A percentile compares a stretch with the other conserved stretches of the same genome.
phyloP scores from a whole-genome alignment of 2,113 vertebrate species.

The Vulpes ferrilata region DNA sequence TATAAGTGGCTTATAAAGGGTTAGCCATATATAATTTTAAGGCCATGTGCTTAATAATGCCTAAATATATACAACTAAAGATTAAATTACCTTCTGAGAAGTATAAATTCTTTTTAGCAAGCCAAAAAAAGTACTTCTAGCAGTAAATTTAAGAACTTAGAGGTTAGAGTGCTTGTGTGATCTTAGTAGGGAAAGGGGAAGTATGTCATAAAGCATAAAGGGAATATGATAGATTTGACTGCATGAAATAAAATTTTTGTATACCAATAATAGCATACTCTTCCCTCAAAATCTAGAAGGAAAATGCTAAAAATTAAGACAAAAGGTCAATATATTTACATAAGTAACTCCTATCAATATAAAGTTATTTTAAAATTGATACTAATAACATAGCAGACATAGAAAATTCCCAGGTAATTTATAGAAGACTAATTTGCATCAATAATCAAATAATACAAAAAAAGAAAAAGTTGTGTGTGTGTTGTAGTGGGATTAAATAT shows the following conservation, averaged over 20 bases:
- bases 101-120: not conserved
- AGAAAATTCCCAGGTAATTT: not conserved
- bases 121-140: not conserved
- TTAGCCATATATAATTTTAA: not conserved
- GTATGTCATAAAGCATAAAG: slow-evolving; percentile 10
- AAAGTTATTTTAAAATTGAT: slow-evolving; percentile 20
- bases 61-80: not conserved
- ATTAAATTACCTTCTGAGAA: not conserved
- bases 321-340: not conserved
- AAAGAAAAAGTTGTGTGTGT: not conserved
- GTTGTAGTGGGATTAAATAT: not conserved
- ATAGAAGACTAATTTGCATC: not conserved
- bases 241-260: not conserved
- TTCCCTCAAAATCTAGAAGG: not conserved
- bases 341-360: not conserved
- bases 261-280: not conserved
- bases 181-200: not conserved
- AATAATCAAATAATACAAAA: not conserved
- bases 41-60: not conserved
- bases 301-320: not conserved
- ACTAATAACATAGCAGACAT: not conserved
- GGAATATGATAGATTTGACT: not conserved
- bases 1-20: not conserved
- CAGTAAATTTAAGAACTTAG: slow-evolving; percentile 5
- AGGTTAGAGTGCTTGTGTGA: not conserved